Evolutionary conservation across 2,888 invertebrate genomes (phyloP), one percentile per base, ranked within the genome.

Genomic region (Melangyna quadrimaculata): DNA sequence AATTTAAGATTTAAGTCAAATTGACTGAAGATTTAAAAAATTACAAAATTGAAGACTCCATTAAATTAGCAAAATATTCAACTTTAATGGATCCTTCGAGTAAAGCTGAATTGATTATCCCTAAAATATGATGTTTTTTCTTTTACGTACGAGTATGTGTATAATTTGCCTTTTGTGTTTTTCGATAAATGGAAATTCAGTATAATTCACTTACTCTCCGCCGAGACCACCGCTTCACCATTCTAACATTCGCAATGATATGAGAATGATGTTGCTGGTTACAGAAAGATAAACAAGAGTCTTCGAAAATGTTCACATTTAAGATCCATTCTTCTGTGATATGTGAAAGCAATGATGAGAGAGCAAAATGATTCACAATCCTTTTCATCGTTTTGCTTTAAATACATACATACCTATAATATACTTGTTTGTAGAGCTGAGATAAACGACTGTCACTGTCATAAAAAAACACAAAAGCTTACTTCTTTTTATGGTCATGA

Each of bases 401-500:
- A n/a, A n/a, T n/a, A n/a, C n/a, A n/a, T n/a, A n/a, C n/a, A n/a
- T n/a, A n/a, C n/a, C n/a, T n/a, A n/a, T n/a, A n/a, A n/a, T n/a
- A n/a, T 19, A 19, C 48, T 45, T 24, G 59, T 45, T 35, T 57
- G 32, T 4, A 32, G 27, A 24, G 45, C 17, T 24, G 19, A 61
- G 43, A 55, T 53, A 75, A 35, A 55, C 61, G 40, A 43, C 55
- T 45, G 59, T 43, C 32, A 61, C 19, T 57, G 57, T 57, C 57
- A 57, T 57, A 57, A 57, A 57, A 57, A 29, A 57, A 48, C 67
- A 74, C 55, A 73, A 63, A 73, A 78, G 55, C 73, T 63, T 63
- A 74, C 69, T 83, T 70, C 70, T 70, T 78, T 82, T 78, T 83
- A 78, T 74, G 82, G 73, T 57, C 70, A 83, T 83, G 70, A 73